Percentiles rank a stretch among this genome's conserved stretches.
These are phyloP conservation scores for Tetragnatha montana DNA, from an alignment of 2,888 invertebrate species.

Conservation along the genomic window DNA sequence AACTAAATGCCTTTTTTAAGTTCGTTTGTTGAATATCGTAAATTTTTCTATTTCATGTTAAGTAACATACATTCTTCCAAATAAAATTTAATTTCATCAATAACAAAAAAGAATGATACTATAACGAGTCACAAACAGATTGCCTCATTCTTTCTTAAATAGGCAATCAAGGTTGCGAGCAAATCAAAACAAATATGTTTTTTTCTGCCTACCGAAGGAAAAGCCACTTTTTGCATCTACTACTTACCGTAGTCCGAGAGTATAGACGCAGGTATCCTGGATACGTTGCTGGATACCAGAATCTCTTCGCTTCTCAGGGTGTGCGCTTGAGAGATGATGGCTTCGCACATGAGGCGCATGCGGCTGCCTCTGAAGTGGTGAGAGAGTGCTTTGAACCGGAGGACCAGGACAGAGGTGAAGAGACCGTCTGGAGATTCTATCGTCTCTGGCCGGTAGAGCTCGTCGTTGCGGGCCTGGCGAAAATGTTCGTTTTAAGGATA, in stretches of 20 bases:
- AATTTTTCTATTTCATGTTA: too few species aligned
- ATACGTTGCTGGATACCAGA: constrained; percentile 47
- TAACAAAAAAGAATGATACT: too few species aligned
- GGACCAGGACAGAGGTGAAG: constrained; percentile 33
- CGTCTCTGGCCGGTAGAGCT: constrained; percentile 14
- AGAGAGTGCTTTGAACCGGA: constrained; percentile 48
- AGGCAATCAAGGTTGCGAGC: too few species aligned
- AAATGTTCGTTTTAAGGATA: too few species aligned
- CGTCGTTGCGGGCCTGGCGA: constrained; percentile 35
- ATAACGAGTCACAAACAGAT: too few species aligned
- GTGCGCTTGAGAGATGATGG: constrained; percentile 71
- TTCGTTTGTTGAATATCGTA: too few species aligned
- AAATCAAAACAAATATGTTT: too few species aligned
- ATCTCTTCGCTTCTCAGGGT: constrained; percentile 63
- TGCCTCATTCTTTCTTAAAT: too few species aligned
- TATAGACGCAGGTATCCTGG: constrained; percentile 6
- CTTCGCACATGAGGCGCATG: constrained; percentile 71
- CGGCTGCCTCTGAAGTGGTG: constrained; percentile 60
- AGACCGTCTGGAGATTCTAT: constrained; percentile 55
- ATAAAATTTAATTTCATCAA: too few species aligned
- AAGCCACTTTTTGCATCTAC: neutral
- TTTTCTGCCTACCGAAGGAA: too few species aligned
- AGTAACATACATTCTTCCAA: too few species aligned
- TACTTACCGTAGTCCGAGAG: constrained; percentile 50
- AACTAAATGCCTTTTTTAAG: too few species aligned